Evolutionary conservation across 2,888 invertebrate species (phyloP).

Genomic region (Macropis europaea): DNA sequence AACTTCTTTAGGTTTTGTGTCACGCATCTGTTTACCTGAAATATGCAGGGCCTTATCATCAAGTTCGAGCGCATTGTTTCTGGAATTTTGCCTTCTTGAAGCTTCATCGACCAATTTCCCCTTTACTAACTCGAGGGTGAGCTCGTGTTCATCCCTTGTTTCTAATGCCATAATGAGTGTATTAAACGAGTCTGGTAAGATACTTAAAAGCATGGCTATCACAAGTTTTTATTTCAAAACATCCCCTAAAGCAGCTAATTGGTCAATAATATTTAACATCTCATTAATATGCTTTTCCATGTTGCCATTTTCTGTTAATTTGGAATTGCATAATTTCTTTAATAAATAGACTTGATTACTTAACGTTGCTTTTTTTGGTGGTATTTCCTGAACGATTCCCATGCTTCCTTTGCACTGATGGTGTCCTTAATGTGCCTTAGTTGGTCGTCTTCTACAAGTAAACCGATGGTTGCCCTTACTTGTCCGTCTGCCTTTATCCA

Average conservation of each 20-base stretch:
- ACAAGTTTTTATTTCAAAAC: neutral
- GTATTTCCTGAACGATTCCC: conserved; percentile 6
- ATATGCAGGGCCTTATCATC: neutral
- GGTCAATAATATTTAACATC: neutral
- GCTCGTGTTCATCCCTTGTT: neutral
- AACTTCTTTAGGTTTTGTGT: neutral
- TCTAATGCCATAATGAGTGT: conserved; percentile 1
- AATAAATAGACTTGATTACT: conserved; percentile 7
- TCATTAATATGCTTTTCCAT: conserved; percentile 2
- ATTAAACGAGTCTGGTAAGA: neutral
- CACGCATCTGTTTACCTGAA: too few relatives aligned
- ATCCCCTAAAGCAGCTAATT: conserved; percentile 6
- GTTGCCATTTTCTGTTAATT: neutral
- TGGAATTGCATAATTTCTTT: neutral
- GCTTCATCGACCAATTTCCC: conserved; percentile 12
- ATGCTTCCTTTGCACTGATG: neutral
- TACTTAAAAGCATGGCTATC: conserved; percentile 4
- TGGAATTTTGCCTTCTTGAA: neutral
- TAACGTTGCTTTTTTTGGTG: conserved; percentile 18
- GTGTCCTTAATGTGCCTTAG: conserved; percentile 1
- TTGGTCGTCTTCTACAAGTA: conserved; percentile 10
- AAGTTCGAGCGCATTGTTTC: neutral
- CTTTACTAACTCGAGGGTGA: neutral
- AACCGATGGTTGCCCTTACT: conserved; percentile 9
- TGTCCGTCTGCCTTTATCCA: conserved; percentile 1